Conservation (phyloP, 2,888 invertebrate species). For the Pollenia labialis region DNA sequence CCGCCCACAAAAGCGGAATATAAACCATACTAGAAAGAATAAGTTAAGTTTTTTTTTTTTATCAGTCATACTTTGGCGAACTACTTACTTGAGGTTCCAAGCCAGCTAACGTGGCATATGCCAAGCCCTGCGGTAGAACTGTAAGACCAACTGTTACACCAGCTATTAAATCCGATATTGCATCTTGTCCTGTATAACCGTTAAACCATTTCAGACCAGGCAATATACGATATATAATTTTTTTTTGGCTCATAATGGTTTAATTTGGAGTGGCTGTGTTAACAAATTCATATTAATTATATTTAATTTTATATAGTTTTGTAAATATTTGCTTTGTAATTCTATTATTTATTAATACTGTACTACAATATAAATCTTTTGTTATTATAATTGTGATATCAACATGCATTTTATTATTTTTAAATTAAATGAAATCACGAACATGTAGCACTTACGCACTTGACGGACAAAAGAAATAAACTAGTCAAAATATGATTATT, state of each 20-base stretch:
- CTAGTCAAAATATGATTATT: too few relatives aligned
- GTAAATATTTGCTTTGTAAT: not conserved
- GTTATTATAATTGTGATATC: constrained; percentile 1
- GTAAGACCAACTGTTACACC: constrained; percentile 97
- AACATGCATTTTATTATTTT: not conserved
- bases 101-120: constrained; percentile 95
- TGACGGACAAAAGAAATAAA: not conserved
- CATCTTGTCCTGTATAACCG: constrained; percentile 90
- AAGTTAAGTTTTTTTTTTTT: not conserved
- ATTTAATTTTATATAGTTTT: constrained; percentile 21
- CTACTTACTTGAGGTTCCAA: constrained; percentile 90
- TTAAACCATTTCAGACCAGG: constrained; percentile 89
- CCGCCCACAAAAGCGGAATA: constrained; percentile 98
- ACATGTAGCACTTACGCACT: not conserved
- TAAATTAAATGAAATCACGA: constrained; percentile 43
- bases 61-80: not conserved
- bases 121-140: constrained; percentile 96
- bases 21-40: constrained; percentile 90
- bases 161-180: constrained; percentile 93
- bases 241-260: constrained; percentile 74
- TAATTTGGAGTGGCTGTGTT: constrained; percentile 6
- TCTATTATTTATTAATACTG: constrained; percentile 2
- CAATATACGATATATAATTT: constrained; percentile 76
- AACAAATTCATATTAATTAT: constrained; percentile 4
- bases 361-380: not conserved